Conservation (phyloP, 1,140 invertebrate genomes). For the Cydia fagiglandana region DNA sequence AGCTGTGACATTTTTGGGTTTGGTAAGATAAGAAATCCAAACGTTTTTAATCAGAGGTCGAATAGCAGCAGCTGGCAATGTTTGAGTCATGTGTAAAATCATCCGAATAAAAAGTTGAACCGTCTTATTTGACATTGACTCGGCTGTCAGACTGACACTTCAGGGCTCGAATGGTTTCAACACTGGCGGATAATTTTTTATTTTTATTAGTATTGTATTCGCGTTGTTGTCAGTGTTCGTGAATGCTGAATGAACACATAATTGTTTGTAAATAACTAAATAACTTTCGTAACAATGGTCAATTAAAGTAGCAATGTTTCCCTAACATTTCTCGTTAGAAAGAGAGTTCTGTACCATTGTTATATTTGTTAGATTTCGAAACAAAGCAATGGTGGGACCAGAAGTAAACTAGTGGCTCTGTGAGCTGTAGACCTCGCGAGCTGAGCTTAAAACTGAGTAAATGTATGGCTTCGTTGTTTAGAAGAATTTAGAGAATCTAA, state of each 20-base stretch:
- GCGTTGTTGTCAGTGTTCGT: constrained; percentile 23
- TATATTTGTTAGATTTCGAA: constrained; percentile 25
- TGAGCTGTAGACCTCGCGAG: too few species aligned
- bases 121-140: neutral
- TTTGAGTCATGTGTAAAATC: neutral
- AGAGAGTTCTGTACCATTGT: neutral
- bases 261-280: constrained; percentile 32
- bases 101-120: neutral
- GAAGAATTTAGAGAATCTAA: too few species aligned
- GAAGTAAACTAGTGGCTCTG: too few species aligned
- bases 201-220: constrained; percentile 15
- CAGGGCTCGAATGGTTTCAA: neutral
- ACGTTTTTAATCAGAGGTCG: neutral
- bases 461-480: too few species aligned
- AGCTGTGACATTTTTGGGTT: constrained; percentile 1
- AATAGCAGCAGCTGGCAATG: neutral
- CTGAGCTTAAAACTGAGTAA: too few species aligned
- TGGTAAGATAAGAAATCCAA: neutral
- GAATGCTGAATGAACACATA: constrained; percentile 17
- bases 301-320: constrained; percentile 13
- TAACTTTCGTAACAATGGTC: constrained; percentile 13
- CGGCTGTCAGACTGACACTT: neutral
- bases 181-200: constrained; percentile 16
- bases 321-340: neutral
- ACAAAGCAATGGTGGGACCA: constrained; percentile 42